Conservation (phyloP, 2,113 vertebrate species). For the Illadopsis cleaveri region DNA sequence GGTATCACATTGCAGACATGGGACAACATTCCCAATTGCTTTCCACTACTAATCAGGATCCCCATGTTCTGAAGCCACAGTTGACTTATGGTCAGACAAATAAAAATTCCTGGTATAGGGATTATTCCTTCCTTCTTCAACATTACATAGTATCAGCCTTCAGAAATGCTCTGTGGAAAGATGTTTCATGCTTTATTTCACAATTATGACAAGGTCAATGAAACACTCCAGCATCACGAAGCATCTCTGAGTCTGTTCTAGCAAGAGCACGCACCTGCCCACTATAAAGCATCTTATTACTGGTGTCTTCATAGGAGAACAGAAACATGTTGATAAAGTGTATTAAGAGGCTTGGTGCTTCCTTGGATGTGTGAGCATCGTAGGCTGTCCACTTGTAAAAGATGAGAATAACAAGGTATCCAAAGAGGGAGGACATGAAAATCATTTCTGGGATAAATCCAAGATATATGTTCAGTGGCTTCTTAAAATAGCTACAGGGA, state of each 20-base stretch:
- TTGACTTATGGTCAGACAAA: background rate
- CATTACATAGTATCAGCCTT: background rate
- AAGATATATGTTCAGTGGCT: constrained; percentile 93
- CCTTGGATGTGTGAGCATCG: constrained; percentile 78
- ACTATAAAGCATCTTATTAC: constrained; percentile 83
- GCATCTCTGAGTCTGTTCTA: background rate
- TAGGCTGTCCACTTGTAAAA: constrained; percentile 95
- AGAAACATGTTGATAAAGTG: constrained; percentile 99
- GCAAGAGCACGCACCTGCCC: constrained; percentile 85
- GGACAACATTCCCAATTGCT: background rate
- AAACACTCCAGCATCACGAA: background rate
- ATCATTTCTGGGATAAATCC: constrained; percentile 96
- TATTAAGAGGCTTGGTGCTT: constrained; percentile 94
- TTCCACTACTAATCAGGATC: background rate
- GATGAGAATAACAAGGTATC: constrained; percentile 92
- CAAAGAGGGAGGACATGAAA: constrained; percentile 92
- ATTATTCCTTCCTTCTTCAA: background rate
- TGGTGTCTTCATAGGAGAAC: constrained; percentile 87
- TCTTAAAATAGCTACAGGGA: constrained; percentile 89
- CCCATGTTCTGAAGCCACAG: background rate
- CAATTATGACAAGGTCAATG: background rate
- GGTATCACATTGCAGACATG: background rate
- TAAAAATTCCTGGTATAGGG: background rate
- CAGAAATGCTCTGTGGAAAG: background rate
- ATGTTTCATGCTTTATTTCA: background rate